Percentiles rank a stretch among this genome's conserved stretches.
Conservation (phyloP, 2,113 vertebrate species). For the Brienomyrus longianalis region DNA sequence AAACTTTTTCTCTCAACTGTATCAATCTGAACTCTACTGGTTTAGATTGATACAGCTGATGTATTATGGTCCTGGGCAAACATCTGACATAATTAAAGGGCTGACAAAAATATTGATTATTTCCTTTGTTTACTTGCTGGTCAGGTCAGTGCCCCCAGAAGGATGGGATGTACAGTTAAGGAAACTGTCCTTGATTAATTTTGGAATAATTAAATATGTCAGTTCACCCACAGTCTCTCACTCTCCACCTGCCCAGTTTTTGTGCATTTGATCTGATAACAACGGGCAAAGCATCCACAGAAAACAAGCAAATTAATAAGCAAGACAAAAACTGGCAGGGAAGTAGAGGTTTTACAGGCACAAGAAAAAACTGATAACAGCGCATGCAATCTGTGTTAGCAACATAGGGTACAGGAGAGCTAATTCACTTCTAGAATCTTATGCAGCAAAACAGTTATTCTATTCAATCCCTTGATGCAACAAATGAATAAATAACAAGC, state of each 20-base stretch:
- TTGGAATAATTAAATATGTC: background rate
- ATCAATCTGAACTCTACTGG: background rate
- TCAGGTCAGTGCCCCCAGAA: background rate
- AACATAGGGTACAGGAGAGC: background rate
- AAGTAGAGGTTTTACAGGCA: background rate
- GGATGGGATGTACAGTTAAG: background rate
- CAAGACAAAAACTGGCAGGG: background rate
- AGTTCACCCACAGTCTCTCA: background rate
- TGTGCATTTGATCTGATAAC: background rate
- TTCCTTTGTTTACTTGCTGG: background rate
- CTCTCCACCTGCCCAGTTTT: background rate
- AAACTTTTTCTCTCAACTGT: background rate
- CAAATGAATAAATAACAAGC: constrained; percentile 4
- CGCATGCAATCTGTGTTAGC: too few relatives aligned
- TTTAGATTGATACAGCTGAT: background rate
- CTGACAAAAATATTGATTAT: background rate
- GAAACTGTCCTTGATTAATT: background rate
- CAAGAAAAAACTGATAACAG: too few relatives aligned
- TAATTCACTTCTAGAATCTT: background rate
- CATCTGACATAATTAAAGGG: background rate
- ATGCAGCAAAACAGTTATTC: background rate
- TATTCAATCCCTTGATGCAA: background rate
- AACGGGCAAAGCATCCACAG: background rate
- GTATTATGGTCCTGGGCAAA: background rate
- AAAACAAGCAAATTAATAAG: background rate